Conservation (phyloP, 2,888 invertebrate genomes). For the Harpalus rufipes region DNA sequence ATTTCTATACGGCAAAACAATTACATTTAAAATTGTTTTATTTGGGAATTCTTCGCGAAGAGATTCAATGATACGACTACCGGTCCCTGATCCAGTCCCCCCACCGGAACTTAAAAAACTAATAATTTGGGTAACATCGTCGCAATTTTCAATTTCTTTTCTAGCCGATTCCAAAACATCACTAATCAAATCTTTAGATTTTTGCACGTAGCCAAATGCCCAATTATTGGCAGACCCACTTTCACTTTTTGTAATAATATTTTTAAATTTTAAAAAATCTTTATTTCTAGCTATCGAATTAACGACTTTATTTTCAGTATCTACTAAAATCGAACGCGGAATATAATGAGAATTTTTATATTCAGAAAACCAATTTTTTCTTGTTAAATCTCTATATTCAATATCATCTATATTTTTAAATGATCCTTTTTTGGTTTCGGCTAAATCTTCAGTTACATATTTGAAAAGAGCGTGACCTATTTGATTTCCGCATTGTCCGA, state of each 20-base stretch:
- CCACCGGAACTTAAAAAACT: slow-evolving; percentile 78
- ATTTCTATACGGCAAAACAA: slow-evolving; percentile 77
- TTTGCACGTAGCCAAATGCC: slow-evolving; percentile 78
- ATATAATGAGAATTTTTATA: slow-evolving; percentile 73
- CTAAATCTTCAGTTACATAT: slow-evolving; percentile 76
- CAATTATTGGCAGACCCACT: slow-evolving; percentile 80
- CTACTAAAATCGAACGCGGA: slow-evolving; percentile 78
- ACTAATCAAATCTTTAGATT: slow-evolving; percentile 75
- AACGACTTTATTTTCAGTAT: slow-evolving; percentile 78
- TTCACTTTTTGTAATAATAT: slow-evolving; percentile 75
- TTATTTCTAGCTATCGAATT: slow-evolving; percentile 72
- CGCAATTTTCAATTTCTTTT: slow-evolving; percentile 76
- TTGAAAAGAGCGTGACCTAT: slow-evolving; percentile 77
- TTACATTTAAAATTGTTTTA: slow-evolving; percentile 76
- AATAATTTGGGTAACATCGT: slow-evolving; percentile 76
- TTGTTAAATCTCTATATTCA: slow-evolving; percentile 74
- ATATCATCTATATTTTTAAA: slow-evolving; percentile 72
- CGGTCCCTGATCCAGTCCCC: slow-evolving; percentile 80
- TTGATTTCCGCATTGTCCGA: slow-evolving; percentile 81
- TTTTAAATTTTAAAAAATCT: slow-evolving; percentile 76
- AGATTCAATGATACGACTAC: slow-evolving; percentile 76
- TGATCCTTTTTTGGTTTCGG: slow-evolving; percentile 71
- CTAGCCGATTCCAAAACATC: slow-evolving; percentile 75
- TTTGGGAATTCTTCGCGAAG: slow-evolving; percentile 77
- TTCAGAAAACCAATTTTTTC: slow-evolving; percentile 77